phyloP scores from a whole-genome alignment of 2,888 invertebrate genomes.

The Drosophila fungiperda region DNA sequence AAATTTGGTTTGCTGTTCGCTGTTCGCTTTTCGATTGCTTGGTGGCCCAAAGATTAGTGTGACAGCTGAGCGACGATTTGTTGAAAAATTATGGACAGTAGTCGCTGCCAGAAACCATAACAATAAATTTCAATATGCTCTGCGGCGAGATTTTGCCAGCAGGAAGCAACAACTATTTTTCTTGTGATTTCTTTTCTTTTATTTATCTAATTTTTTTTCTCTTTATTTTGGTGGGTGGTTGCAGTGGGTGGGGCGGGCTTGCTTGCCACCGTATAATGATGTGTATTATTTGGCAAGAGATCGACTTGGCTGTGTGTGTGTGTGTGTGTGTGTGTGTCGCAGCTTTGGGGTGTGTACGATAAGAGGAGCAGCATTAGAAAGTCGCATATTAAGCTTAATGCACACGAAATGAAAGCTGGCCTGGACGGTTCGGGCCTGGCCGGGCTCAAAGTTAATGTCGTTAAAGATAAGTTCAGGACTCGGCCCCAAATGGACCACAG shows the following conservation, averaged over 20 bases:
- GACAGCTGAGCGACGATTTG: slow-evolving; percentile 81
- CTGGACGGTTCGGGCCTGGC: not conserved
- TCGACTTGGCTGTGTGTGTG: slow-evolving; percentile 25
- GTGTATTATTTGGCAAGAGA: slow-evolving; percentile 60
- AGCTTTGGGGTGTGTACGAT: slow-evolving; percentile 34
- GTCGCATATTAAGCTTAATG: slow-evolving; percentile 66
- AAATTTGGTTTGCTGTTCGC: slow-evolving; percentile 48
- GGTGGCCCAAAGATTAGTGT: slow-evolving; percentile 70
- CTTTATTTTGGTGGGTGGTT: slow-evolving; percentile 21
- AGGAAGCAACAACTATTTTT: slow-evolving; percentile 54
- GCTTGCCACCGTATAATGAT: slow-evolving; percentile 64
- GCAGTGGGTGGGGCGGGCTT: slow-evolving; percentile 21
- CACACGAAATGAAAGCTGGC: slow-evolving; percentile 59
- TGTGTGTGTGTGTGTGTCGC: slow-evolving; percentile 6
- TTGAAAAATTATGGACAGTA: slow-evolving; percentile 81
- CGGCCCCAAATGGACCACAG: slow-evolving; percentile 5
- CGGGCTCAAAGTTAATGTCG: slow-evolving; percentile 53
- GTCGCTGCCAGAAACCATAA: slow-evolving; percentile 74
- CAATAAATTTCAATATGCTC: slow-evolving; percentile 73
- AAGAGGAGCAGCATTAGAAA: slow-evolving; percentile 68
- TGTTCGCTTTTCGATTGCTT: slow-evolving; percentile 15
- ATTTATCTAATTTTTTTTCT: slow-evolving; percentile 2
- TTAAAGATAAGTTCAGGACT: slow-evolving; percentile 40
- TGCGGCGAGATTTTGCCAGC: slow-evolving; percentile 38
- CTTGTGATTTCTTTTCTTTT: not conserved